Base-by-base conservation (phyloP, 2,797 vertebrate genomes). In the Urosaurus nigricauda region DNA sequence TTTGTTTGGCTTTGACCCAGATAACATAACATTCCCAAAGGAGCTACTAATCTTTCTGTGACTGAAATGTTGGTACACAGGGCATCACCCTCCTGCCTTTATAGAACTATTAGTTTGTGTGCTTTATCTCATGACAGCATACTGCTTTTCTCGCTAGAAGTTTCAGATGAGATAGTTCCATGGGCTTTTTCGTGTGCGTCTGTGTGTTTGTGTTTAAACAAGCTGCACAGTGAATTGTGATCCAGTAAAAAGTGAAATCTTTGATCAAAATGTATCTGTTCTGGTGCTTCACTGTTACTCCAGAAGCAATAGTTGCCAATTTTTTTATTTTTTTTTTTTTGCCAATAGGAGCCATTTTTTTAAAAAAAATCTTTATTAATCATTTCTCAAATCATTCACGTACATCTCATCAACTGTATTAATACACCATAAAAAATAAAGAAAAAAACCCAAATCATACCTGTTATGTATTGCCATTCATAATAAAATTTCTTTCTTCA, bases 211-310 rank as follows among this genome's bases (percentile, higher is more conserved):
- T 97, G 96, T 96, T 94, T 95, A 96, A 97, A 97, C 97, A 96
- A 94, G 93, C 95, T 92, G 95, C 90, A 89, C 91, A 95, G 96
- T 97, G 96, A 96, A 97, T 97, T 96, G 96, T 91, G 91, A 79
- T 82, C 58, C 73, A 91, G 90, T 96, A 96, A 94, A 97, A 97
- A 97, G 95, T 93, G 93, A 93, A 95, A 93, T 91, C 16, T 65
- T 87, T 89, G 58, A 87, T 85, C 4, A 2, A 84, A 85, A 71
- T 21, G 53, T 2, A n/a, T 85, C 63, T 90, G 8, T 75, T 88
- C 78, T 51, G 26, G 16, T 43, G 47, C 79, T 19, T 90, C 86
- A 74, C 17, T 88, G 87, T 81, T 89, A 92, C 43, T 19, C 87
- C 29, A 68, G 65, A 32, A 68, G 11, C 65, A 68, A 32, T 68